These are phyloP conservation scores for Drosophila sp. DNA, from an alignment of 1,140 invertebrate species.

Conservation along the genomic window DNA sequence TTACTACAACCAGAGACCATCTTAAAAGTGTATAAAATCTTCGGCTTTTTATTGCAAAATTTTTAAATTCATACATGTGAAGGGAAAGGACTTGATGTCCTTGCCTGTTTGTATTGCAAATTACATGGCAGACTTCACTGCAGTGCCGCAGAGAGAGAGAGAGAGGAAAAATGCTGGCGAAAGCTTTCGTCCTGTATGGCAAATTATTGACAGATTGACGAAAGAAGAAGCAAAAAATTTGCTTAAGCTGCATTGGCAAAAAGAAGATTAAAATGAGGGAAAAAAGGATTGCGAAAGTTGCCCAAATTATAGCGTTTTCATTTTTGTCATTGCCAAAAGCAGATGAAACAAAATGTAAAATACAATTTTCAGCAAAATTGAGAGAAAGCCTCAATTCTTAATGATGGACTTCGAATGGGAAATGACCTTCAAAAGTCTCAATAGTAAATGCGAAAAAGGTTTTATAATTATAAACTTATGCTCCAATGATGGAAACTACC, in stretches of 20 bases:
- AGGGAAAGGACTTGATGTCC: constrained; percentile 1
- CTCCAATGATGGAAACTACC: too few species aligned
- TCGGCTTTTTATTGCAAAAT: background rate
- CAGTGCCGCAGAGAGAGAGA: background rate
- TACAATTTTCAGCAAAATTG: background rate
- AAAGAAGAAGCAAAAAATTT: constrained; percentile 35
- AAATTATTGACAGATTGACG: constrained; percentile 21
- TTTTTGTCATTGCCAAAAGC: background rate
- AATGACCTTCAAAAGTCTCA: background rate
- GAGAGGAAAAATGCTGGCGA: background rate
- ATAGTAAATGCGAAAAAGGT: too few species aligned
- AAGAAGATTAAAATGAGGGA: background rate
- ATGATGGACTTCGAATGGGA: background rate
- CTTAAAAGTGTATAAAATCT: background rate
- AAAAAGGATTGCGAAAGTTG: constrained; percentile 1
- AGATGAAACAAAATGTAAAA: constrained; percentile 7
- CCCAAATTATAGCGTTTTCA: background rate
- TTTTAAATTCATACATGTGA: constrained; percentile 7
- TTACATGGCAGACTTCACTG: constrained; percentile 36
- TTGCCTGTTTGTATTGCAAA: constrained; percentile 50
- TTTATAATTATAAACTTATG: too few species aligned
- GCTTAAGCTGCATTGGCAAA: constrained; percentile 40
- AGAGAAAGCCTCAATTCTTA: too few species aligned
- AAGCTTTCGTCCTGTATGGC: constrained; percentile 9
- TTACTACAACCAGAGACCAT: background rate